A percentile compares a stretch with the other conserved stretches of the same genome.
Evolutionary conservation across 2,113 vertebrate species (phyloP).

Genomic region (Lathamus discolor): DNA sequence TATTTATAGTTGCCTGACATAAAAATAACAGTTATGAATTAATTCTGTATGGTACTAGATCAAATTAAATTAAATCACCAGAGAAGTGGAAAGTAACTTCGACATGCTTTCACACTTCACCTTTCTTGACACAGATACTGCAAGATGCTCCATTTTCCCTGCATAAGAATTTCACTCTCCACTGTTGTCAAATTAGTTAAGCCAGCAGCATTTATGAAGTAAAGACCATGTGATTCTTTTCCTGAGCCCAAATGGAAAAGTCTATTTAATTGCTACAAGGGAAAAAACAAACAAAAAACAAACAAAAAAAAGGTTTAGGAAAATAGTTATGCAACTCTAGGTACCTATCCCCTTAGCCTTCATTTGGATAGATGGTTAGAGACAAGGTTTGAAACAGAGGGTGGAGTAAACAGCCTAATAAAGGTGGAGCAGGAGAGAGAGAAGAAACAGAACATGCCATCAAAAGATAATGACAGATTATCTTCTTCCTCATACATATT

Average conservation of each 20-base stretch:
- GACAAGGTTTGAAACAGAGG: not conserved
- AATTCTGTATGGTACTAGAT: not conserved
- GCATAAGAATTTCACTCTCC: not conserved
- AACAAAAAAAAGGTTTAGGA: not conserved
- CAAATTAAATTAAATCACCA: not conserved
- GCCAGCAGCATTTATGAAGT: not conserved
- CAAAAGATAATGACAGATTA: conserved; percentile 47
- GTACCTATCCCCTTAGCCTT: not conserved
- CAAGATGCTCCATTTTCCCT: not conserved
- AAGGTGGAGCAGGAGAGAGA: not conserved
- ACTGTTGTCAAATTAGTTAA: not conserved
- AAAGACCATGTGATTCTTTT: not conserved
- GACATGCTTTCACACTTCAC: not conserved
- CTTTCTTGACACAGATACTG: not conserved
- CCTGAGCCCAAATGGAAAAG: not conserved
- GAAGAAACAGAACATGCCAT: conserved; percentile 25
- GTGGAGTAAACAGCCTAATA: not conserved
- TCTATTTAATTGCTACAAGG: not conserved
- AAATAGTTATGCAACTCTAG: not conserved
- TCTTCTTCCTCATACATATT: conserved; percentile 32
- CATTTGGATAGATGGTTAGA: not conserved
- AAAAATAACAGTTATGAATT: not conserved
- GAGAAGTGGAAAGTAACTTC: not conserved
- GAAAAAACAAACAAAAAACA: not conserved
- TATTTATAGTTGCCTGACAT: not conserved